These are phyloP conservation scores for Ascidia mentula DNA, from an alignment of 23 tunicate species.

Conservation along the genomic window DNA sequence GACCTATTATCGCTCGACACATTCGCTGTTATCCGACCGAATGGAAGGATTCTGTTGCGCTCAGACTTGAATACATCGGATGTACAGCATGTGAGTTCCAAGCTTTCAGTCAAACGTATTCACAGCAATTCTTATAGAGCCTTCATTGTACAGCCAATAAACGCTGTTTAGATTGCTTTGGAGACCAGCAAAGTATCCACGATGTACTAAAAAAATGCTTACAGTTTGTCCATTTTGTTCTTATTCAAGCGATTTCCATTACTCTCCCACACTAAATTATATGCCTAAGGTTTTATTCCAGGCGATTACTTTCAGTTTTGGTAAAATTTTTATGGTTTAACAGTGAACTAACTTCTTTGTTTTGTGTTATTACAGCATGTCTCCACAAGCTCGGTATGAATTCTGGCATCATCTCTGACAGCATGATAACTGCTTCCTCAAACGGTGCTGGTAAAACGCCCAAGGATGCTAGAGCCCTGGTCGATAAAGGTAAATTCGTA, in stretches of 20 bases:
- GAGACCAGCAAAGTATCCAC: no score
- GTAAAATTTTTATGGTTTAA: no score
- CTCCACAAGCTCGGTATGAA: conserved; percentile 79
- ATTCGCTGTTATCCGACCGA: conserved; percentile 65
- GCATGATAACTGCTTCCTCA: conserved; percentile 55
- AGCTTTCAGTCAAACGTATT: no score
- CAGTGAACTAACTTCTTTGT: neutral
- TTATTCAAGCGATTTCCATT: no score
- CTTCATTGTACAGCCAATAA: no score
- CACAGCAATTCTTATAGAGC: no score
- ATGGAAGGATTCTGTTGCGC: conserved; percentile 45
- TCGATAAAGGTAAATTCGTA: conserved; percentile 53
- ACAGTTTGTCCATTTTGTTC: no score
- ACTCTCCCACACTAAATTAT: no score
- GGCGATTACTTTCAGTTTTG: no score
- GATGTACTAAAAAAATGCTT: no score
- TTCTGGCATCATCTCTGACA: conserved; percentile 62
- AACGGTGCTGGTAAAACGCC: conserved; percentile 29
- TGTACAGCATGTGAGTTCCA: conserved; percentile 77
- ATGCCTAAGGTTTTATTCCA: no score
- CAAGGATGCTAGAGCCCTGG: conserved; percentile 63
- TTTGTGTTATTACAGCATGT: conserved; percentile 57
- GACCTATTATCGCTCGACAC: conserved; percentile 83
- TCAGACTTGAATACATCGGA: conserved; percentile 90
- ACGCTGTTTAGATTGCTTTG: no score